phyloP scores from a whole-genome alignment of 1,140 invertebrate genomes.

The Pseudomyrmex flavicornis region DNA sequence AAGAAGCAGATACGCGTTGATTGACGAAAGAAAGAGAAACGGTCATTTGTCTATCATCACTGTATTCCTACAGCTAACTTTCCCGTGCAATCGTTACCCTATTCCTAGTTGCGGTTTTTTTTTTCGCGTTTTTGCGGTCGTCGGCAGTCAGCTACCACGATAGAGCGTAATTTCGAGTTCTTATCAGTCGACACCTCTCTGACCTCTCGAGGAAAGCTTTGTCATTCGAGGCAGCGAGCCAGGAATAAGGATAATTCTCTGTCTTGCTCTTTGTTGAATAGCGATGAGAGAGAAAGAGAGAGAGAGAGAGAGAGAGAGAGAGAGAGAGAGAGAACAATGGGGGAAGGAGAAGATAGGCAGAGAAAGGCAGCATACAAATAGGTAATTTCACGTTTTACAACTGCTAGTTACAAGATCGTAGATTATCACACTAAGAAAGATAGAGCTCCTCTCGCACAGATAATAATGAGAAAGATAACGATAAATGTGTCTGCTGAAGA shows the following conservation, averaged over 20 bases:
- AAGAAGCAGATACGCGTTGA: neutral
- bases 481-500: constrained; percentile 32
- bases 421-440: constrained; percentile 65
- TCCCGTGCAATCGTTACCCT: constrained; percentile 65
- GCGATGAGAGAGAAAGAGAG: neutral
- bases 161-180: constrained; percentile 65
- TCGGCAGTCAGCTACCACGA: constrained; percentile 45
- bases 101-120: neutral
- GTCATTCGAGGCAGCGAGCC: constrained; percentile 21
- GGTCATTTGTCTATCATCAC: constrained; percentile 57
- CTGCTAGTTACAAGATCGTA: constrained; percentile 71
- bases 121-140: constrained; percentile 47
- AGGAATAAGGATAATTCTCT: constrained; percentile 58
- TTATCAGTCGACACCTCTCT: constrained; percentile 73
- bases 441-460: constrained; percentile 6
- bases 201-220: constrained; percentile 49
- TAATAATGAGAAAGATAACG: constrained; percentile 21
- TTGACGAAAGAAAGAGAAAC: neutral
- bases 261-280: neutral
- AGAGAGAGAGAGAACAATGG: too few relatives aligned
- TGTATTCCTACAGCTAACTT: constrained; percentile 66
- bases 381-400: constrained; percentile 28
- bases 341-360: too few relatives aligned
- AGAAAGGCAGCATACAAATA: too few relatives aligned
- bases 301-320: too few relatives aligned